phyloP scores from a whole-genome alignment of 2,888 invertebrate species.

The Lysandra coridon region DNA sequence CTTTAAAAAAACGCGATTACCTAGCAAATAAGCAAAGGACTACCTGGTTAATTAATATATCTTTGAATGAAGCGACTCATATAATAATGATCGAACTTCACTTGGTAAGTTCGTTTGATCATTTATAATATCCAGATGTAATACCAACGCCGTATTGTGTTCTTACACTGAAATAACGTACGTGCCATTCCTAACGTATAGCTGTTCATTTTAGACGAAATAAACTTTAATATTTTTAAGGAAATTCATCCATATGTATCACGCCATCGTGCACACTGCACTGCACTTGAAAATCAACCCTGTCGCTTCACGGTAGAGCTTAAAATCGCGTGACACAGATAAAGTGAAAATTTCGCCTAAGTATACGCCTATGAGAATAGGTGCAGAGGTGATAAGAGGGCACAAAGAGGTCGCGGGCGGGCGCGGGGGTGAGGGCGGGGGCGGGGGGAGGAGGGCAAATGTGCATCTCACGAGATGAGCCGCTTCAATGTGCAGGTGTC shows the following conservation, averaged over 20 bases:
- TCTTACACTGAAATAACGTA: not conserved
- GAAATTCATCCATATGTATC: constrained; percentile 41
- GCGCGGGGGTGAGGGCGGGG: constrained; percentile 43
- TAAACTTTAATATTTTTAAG: constrained; percentile 40
- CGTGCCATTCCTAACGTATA: constrained; percentile 13
- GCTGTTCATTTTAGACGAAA: constrained; percentile 16
- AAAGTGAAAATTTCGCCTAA: constrained; percentile 30
- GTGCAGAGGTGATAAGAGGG: constrained; percentile 51
- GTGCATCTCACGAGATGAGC: constrained; percentile 58
- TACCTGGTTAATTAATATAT: no score
- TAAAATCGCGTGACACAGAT: constrained; percentile 16
- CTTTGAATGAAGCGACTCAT: no score
- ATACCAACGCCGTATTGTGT: not conserved
- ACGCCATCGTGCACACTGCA: constrained; percentile 32
- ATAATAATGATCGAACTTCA: no score
- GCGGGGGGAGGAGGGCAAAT: constrained; percentile 53
- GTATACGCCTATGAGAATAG: constrained; percentile 41
- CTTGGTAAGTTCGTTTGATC: no score
- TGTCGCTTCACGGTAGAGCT: not conserved
- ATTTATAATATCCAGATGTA: no score
- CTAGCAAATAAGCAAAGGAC: no score
- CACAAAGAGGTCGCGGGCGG: constrained; percentile 50
- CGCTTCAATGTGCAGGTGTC: constrained; percentile 42
- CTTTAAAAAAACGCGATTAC: no score
- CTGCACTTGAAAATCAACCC: not conserved